Evolutionary conservation across 2,797 vertebrate genomes (phyloP), one percentile per base, ranked within the genome.

Genomic region (Distichodus sexfasciatus): DNA sequence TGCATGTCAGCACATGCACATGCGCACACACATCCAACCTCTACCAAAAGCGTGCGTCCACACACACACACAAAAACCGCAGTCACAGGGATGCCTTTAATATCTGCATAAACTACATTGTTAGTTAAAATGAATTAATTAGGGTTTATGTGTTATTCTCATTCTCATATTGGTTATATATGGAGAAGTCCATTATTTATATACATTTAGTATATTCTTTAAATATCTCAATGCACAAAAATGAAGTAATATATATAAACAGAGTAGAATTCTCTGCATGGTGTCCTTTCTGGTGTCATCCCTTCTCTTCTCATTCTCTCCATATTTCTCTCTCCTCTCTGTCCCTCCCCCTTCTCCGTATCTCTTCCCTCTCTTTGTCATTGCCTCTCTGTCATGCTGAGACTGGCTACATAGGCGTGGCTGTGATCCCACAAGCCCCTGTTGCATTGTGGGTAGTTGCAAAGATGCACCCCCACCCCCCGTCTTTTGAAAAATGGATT

Each of bases 381-480:
- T 53, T 80, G 72, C 82, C 82, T 72, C 68, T 78, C 75, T 46
- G 71, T 69, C 65, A 73, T 79, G 68, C 62, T 11, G 69, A 80
- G 79, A 80, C 75, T 43, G 79, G 74, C 79, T 84, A 77, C 84
- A 86, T 85, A 88, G 90, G 88, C 85, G 91, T 90, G 88, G 88
- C 81, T 83, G 81, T 90, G 89, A 90, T 72, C 77, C 67, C 69
- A 61, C 68, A 50, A 69, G 78, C 79, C 70, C n/a, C 67, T 72
- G 3, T 4, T 88, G 88, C 87, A 91, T 88, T 88, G 72, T 92
- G 91, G 90, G 88, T 88, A 90, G 81, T 79, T 64, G 71, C 81
- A 83, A 85, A 84, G 61, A 76, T 81, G n/a, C 17, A 55, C 48
- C 38, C 33, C 84, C 84, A 76, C 77, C 28, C 43, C 82, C 83